Evolutionary conservation across 2,113 vertebrate species (phyloP).

Genomic region (Zootoca vivipara): DNA sequence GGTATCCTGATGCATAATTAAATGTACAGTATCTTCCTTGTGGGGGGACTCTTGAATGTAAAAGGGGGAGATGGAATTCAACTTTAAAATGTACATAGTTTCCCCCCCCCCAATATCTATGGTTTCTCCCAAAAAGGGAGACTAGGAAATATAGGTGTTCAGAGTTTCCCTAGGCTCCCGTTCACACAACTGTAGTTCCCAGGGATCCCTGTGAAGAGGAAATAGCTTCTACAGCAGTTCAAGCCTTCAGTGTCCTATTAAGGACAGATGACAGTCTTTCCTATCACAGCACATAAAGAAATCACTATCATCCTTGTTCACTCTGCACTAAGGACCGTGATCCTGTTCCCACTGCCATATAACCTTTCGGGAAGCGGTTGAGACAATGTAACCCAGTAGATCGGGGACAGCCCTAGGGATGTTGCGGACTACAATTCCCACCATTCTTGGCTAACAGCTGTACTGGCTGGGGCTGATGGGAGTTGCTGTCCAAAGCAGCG

Average conservation of each 20-base stretch:
- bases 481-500: no score
- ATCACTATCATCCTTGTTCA: neutral
- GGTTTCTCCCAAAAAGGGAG: neutral
- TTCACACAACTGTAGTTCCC: neutral
- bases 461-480: no score
- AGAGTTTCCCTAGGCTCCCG: neutral
- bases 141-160: neutral
- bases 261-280: neutral
- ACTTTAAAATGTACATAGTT: no score
- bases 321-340: neutral
- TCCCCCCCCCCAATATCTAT: no score
- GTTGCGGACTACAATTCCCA: no score
- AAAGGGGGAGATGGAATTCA: no score
- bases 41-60: neutral
- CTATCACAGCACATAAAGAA: no score
- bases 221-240: neutral
- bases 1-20: neutral
- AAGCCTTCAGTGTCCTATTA: neutral
- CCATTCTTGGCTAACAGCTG: no score
- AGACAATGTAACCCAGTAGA: neutral
- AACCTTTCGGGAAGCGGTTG: neutral
- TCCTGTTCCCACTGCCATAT: neutral
- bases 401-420: neutral
- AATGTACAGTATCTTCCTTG: neutral
- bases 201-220: no score